Conservation (phyloP, 1,140 invertebrate species). For the Heliconius melpomene region DNA sequence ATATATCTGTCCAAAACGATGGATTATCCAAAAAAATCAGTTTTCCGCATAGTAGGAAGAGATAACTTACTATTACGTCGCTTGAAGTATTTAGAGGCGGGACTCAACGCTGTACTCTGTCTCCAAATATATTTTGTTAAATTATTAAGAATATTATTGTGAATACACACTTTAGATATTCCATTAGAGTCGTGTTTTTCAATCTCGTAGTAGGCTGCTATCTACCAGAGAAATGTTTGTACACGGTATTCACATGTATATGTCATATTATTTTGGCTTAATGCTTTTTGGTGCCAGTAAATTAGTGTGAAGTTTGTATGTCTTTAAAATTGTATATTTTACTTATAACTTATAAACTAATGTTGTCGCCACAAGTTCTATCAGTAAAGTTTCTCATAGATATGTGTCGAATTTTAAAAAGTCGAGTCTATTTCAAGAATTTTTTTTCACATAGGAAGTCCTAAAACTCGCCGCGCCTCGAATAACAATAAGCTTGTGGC, state of each 20-base stretch:
- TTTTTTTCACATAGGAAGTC: slow-evolving; percentile 38
- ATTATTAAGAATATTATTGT: background rate
- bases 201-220: background rate
- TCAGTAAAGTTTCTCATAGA: slow-evolving; percentile 7
- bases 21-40: background rate
- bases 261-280: background rate
- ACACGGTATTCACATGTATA: background rate
- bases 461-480: slow-evolving; percentile 31
- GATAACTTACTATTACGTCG: too few species aligned
- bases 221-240: background rate
- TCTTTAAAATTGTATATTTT: background rate
- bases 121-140: background rate
- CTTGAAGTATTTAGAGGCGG: background rate
- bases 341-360: background rate
- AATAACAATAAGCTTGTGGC: slow-evolving; percentile 31
- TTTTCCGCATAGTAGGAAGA: background rate
- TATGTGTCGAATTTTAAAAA: slow-evolving; percentile 35
- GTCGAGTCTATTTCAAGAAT: slow-evolving; percentile 26
- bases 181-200: background rate
- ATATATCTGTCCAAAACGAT: slow-evolving; percentile 21
- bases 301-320: background rate
- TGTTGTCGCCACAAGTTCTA: background rate
- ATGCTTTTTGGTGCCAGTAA: background rate
- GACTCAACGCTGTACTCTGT: background rate
- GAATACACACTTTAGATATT: slow-evolving; percentile 1